A percentile compares a stretch with the other conserved stretches of the same genome.
These are phyloP conservation scores for Scolopax mira DNA, from an alignment of 2,113 vertebrate genomes.

Conservation along the genomic window DNA sequence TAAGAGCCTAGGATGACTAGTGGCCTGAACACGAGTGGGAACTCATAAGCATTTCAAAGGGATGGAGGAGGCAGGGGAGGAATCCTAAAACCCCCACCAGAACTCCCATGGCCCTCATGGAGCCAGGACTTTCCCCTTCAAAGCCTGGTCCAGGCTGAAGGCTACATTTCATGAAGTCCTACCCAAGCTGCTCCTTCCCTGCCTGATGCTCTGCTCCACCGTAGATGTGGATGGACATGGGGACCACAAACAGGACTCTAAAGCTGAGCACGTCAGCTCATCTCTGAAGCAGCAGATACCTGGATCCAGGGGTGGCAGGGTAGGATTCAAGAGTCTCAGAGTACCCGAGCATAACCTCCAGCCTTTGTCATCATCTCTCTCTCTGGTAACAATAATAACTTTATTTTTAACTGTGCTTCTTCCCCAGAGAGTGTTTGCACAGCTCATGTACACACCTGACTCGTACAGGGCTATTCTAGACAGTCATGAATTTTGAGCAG, in stretches of 20 bases:
- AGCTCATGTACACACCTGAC: neutral
- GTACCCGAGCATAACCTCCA: neutral
- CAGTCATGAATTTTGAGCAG: conserved; percentile 35
- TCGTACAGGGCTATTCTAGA: neutral
- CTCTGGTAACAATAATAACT: neutral
- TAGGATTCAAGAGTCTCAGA: neutral
- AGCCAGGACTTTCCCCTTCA: neutral
- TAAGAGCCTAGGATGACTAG: neutral
- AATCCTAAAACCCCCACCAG: neutral
- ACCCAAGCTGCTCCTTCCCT: neutral
- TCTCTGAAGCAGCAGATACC: neutral
- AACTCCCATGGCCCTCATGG: neutral
- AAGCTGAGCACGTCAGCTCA: neutral
- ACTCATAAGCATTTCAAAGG: neutral
- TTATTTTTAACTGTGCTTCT: conserved; percentile 41
- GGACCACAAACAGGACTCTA: neutral
- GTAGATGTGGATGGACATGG: neutral
- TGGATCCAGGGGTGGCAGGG: neutral
- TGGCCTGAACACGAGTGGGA: neutral
- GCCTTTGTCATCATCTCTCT: neutral
- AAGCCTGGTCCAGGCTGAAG: neutral
- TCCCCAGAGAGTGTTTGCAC: conserved; percentile 14
- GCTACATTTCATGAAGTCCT: neutral
- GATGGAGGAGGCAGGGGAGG: neutral
- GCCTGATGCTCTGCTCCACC: neutral